These are phyloP conservation scores for Drosophila pseudoobscura DNA, from an alignment of 1,140 invertebrate genomes.

Conservation along the genomic window DNA sequence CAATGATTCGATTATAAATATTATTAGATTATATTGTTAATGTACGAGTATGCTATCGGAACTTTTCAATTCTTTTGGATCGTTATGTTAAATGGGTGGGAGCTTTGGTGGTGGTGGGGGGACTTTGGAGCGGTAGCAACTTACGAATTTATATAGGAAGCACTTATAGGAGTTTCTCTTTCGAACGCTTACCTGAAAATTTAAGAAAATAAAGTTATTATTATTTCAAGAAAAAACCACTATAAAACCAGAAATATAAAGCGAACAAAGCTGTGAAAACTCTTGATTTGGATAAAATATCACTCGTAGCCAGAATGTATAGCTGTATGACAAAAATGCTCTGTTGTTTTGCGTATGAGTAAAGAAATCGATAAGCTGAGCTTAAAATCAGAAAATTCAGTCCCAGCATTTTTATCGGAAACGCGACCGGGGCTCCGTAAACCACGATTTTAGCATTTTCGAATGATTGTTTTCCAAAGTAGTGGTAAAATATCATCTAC, in stretches of 20 bases:
- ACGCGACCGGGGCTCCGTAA: too few species aligned
- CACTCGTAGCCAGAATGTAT: too few species aligned
- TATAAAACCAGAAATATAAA: background rate
- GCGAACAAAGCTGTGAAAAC: background rate
- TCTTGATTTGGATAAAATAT: too few species aligned
- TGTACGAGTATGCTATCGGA: slow-evolving; percentile 5
- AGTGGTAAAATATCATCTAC: too few species aligned
- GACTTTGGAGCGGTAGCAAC: background rate
- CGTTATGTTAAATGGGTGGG: slow-evolving; percentile 13
- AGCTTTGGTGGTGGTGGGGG: background rate
- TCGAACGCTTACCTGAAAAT: slow-evolving; percentile 16
- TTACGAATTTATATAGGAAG: background rate
- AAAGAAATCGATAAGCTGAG: too few species aligned
- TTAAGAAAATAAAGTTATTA: background rate
- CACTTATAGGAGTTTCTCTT: background rate
- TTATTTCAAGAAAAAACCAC: background rate
- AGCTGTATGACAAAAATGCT: too few species aligned
- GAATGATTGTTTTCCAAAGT: too few species aligned
- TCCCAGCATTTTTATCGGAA: too few species aligned
- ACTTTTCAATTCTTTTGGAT: slow-evolving; percentile 4
- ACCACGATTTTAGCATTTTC: too few species aligned
- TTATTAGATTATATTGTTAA: slow-evolving; percentile 18
- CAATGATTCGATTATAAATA: slow-evolving; percentile 45
- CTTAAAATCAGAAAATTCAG: too few species aligned
- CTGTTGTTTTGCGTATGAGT: too few species aligned